phyloP scores from a whole-genome alignment of 2,113 vertebrate species.

The Athene cunicularia region DNA sequence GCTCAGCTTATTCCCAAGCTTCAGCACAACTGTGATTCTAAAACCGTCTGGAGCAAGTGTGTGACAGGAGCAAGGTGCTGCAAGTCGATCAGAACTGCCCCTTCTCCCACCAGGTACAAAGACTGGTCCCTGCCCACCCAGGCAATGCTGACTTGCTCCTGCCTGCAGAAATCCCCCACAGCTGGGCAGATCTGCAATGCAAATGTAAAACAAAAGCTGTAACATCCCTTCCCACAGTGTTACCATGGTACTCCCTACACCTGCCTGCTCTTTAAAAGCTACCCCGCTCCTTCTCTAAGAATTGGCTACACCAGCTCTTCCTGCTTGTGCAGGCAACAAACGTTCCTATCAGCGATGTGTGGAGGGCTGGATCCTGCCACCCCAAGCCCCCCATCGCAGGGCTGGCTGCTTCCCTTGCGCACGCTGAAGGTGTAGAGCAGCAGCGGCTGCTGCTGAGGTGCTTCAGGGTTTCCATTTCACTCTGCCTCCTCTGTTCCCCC shows the following conservation, averaged over 20 bases:
- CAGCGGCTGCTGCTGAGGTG: not conserved
- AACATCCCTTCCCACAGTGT: constrained; percentile 6
- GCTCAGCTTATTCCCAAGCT: not conserved
- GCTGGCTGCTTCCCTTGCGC: too few relatives aligned
- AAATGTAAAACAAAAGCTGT: constrained; percentile 1
- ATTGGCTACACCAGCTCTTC: not conserved
- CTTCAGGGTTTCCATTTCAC: not conserved
- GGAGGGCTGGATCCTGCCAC: not conserved
- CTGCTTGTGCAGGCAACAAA: not conserved
- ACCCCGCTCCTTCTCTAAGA: not conserved
- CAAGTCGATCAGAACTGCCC: not conserved
- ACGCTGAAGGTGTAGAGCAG: not conserved
- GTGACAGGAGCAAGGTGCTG: not conserved
- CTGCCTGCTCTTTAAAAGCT: not conserved
- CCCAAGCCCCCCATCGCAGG: not conserved
- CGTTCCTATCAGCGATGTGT: not conserved
- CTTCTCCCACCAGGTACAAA: not conserved
- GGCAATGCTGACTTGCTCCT: not conserved
- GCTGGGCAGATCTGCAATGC: constrained; percentile 29
- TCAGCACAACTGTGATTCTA: not conserved
- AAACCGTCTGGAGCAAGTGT: not conserved
- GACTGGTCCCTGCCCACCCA: not conserved
- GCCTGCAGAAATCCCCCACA: not conserved
- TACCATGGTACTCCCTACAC: constrained; percentile 35
- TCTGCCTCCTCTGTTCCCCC: rapidly evolving